These are phyloP conservation scores for Neogobius melanostomus DNA, from an alignment of 2,113 vertebrate genomes.

Conservation along the genomic window DNA sequence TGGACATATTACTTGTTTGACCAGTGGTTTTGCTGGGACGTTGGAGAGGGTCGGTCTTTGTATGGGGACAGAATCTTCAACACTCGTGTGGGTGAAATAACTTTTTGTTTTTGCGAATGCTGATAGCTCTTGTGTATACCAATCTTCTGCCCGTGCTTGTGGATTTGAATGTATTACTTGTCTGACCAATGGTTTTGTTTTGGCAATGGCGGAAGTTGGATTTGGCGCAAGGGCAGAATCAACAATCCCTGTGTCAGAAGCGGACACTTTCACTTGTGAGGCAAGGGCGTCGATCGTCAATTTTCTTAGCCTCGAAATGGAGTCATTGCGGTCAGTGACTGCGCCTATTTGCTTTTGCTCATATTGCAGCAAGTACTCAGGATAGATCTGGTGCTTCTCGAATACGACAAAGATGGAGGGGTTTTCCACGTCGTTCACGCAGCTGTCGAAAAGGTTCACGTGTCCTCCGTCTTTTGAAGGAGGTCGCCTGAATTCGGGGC, in stretches of 20 bases:
- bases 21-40: too few relatives aligned
- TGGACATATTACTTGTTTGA: too few relatives aligned
- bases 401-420: constrained; percentile 92
- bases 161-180: background rate
- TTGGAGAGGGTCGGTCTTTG: background rate
- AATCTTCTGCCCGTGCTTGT: too few relatives aligned
- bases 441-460: constrained; percentile 84
- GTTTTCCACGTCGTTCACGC: constrained; percentile 78
- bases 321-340: background rate
- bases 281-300: background rate
- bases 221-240: background rate
- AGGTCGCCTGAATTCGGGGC: constrained; percentile 73
- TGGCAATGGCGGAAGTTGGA: background rate
- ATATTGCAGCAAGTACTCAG: constrained; percentile 90
- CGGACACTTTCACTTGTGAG: background rate
- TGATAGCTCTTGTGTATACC: too few relatives aligned
- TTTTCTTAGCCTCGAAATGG: background rate
- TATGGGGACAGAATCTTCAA: background rate
- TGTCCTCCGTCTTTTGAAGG: constrained; percentile 76
- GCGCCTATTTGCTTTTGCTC: too few relatives aligned
- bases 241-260: too few relatives aligned
- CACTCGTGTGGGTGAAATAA: background rate
- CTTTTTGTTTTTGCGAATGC: too few relatives aligned
- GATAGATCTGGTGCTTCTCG: constrained; percentile 90
- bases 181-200: background rate